A percentile compares a stretch with the other conserved stretches of the same genome.
phyloP scores from a whole-genome alignment of 2,888 invertebrate species.

The Hirtodrosophila duncani region DNA sequence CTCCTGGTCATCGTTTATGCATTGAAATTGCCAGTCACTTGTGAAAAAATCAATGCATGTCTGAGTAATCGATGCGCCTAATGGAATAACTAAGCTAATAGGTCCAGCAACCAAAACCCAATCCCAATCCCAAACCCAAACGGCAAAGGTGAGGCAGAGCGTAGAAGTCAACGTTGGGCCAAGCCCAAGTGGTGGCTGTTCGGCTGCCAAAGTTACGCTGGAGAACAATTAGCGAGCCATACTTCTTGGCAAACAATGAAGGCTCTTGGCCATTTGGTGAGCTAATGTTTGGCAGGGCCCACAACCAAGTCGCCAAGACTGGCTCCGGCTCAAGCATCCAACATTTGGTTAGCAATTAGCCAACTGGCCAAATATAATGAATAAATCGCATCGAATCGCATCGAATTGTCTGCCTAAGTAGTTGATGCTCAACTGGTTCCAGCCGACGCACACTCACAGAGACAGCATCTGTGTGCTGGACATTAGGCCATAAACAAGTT shows the following conservation, averaged over 20 bases:
- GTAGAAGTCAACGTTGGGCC: neutral
- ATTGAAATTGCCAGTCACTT: conserved; percentile 69
- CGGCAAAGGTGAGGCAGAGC: neutral
- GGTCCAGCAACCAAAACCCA: conserved; percentile 14
- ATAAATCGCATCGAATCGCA: conserved; percentile 49
- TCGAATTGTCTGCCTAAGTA: conserved; percentile 40
- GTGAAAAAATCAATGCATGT: conserved; percentile 72
- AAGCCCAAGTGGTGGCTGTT: conserved; percentile 22
- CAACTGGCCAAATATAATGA: conserved; percentile 60
- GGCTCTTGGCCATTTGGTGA: conserved; percentile 57
- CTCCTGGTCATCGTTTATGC: conserved; percentile 69
- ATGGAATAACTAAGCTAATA: conserved; percentile 71
- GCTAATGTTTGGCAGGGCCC: conserved; percentile 58
- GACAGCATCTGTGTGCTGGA: conserved; percentile 46
- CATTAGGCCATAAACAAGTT: conserved; percentile 53
- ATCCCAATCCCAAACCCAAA: neutral
- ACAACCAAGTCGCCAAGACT: conserved; percentile 3
- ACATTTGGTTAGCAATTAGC: conserved; percentile 62
- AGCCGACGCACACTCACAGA: neutral
- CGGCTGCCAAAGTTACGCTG: too few species aligned
- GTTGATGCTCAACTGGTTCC: conserved; percentile 38
- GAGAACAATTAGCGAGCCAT: conserved; percentile 52
- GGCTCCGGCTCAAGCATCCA: too few species aligned
- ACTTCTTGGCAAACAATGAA: conserved; percentile 50
- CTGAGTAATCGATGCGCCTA: conserved; percentile 70